Conservation (phyloP, 2,797 vertebrate genomes). For the Pseudomugil tenellus region DNA sequence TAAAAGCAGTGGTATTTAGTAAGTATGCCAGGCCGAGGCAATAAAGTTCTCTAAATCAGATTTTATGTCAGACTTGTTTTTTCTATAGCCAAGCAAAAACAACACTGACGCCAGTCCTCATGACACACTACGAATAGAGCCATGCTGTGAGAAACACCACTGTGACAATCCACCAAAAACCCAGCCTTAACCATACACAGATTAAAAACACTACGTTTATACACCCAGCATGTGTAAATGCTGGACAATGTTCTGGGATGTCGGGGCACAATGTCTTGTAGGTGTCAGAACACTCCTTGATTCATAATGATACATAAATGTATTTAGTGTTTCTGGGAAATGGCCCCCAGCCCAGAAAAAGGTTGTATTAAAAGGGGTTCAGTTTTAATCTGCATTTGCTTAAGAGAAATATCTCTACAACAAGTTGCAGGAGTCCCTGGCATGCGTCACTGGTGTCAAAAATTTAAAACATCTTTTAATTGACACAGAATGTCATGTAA, state of each 20-base stretch:
- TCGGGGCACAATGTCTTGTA: neutral
- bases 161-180: constrained; percentile 28
- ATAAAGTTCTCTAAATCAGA: constrained; percentile 60
- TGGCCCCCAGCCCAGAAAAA: neutral
- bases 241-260: neutral
- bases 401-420: constrained; percentile 5
- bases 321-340: constrained; percentile 4
- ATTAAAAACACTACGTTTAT: neutral
- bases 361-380: neutral
- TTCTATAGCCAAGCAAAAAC: constrained; percentile 52
- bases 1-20: constrained; percentile 49
- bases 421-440: neutral
- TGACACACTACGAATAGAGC: constrained; percentile 59
- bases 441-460: neutral
- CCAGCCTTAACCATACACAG: neutral
- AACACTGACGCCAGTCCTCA: constrained; percentile 52
- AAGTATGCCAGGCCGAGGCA: constrained; percentile 34
- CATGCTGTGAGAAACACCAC: constrained; percentile 48
- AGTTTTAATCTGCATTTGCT: neutral
- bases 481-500: neutral
- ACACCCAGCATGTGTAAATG: neutral
- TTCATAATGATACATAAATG: neutral
- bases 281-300: neutral
- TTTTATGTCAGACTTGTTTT: constrained; percentile 60
- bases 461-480: too few relatives aligned